phyloP scores from a whole-genome alignment of 2,797 vertebrate genomes.

The Sebastes alutus region DNA sequence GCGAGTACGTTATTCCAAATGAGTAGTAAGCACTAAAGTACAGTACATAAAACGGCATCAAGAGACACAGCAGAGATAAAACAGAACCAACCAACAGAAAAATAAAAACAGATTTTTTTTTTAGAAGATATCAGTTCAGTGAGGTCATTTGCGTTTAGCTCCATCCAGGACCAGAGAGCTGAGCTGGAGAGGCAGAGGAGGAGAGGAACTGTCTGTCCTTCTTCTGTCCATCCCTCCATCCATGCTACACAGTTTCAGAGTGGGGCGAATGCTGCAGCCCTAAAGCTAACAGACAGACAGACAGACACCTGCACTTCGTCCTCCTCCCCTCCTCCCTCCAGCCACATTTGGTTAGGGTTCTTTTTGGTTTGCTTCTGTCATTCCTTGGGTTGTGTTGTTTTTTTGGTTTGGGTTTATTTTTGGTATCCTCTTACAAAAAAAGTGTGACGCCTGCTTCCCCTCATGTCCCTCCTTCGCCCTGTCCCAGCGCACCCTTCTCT shows the following conservation, averaged over 20 bases:
- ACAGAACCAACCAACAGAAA: constrained; percentile 77
- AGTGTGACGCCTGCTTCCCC: constrained; percentile 53
- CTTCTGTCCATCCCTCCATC: constrained; percentile 46
- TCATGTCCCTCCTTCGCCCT: constrained; percentile 62
- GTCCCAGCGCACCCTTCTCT: constrained; percentile 54
- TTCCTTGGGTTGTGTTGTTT: constrained; percentile 72
- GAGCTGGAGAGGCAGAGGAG: constrained; percentile 70
- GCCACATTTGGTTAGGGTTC: constrained; percentile 81
- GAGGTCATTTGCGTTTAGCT: constrained; percentile 86
- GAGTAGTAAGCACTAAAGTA: constrained; percentile 83
- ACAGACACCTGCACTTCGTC: constrained; percentile 45
- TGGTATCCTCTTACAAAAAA: constrained; percentile 83
- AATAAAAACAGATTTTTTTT: constrained; percentile 76
- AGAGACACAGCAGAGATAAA: constrained; percentile 82
- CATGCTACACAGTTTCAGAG: constrained; percentile 69
- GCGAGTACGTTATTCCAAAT: constrained; percentile 82
- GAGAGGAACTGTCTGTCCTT: constrained; percentile 50
- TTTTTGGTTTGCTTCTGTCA: constrained; percentile 87
- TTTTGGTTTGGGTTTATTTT: constrained; percentile 78
- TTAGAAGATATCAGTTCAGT: constrained; percentile 84
- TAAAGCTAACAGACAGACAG: constrained; percentile 63
- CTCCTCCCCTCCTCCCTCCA: constrained; percentile 77
- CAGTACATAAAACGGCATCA: constrained; percentile 82
- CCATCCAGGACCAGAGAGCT: constrained; percentile 84
- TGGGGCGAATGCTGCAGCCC: constrained; percentile 45